Evolutionary conservation across 2,888 invertebrate species (phyloP).

Genomic region (Ellobium chinense): DNA sequence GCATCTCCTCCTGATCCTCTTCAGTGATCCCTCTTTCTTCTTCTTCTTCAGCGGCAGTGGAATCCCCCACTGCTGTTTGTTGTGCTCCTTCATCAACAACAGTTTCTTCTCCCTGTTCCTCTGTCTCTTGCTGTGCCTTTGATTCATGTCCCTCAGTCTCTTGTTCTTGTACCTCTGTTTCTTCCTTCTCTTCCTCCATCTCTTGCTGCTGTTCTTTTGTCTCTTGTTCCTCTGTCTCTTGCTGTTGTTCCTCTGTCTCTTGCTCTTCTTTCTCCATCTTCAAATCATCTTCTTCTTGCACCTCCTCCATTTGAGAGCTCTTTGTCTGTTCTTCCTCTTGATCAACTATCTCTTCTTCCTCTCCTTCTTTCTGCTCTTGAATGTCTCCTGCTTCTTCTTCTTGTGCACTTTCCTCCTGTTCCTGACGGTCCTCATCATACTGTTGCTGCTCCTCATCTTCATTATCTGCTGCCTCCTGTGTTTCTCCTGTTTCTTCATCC

Average conservation of each 20-base stretch:
- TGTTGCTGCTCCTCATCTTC: not conserved
- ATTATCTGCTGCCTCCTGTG: not conserved
- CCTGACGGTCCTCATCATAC: not conserved
- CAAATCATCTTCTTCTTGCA: not conserved
- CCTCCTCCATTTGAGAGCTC: not conserved
- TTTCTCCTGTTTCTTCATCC: not conserved
- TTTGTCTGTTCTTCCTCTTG: not conserved
- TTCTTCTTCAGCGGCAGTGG: not conserved
- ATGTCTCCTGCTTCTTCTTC: not conserved
- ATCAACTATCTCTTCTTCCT: not conserved
- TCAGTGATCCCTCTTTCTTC: not conserved
- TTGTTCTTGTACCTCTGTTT: not conserved
- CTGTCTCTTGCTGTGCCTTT: not conserved
- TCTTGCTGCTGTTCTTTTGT: not conserved
- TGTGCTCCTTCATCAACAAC: not conserved
- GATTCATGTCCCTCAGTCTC: not conserved
- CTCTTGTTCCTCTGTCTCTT: not conserved
- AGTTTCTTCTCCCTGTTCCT: not conserved
- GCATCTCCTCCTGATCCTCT: not conserved
- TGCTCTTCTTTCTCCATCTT: not conserved
- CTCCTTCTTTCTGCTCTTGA: not conserved
- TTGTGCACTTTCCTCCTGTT: too few species aligned
- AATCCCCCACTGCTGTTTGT: not conserved
- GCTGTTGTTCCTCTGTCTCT: not conserved
- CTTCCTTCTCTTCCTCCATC: not conserved